phyloP scores from a whole-genome alignment of 2,113 vertebrate species.

The Empidonax alnorum region DNA sequence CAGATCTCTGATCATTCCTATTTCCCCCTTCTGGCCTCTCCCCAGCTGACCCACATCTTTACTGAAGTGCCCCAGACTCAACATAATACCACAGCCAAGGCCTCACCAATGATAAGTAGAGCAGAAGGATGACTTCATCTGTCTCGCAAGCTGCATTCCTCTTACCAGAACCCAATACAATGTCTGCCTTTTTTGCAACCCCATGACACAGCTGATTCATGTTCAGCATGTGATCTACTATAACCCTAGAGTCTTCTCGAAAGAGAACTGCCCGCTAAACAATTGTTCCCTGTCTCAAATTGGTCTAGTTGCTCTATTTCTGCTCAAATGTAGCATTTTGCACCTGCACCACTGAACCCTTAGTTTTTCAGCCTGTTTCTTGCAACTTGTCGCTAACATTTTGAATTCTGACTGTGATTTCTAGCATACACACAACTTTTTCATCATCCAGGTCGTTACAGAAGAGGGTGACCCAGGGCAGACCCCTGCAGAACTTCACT shows the following conservation, averaged over 20 bases:
- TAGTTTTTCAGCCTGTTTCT: background rate
- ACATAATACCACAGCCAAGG: background rate
- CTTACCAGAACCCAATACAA: slow-evolving; percentile 40
- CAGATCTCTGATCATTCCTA: background rate
- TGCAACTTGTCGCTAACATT: background rate
- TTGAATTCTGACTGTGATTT: background rate
- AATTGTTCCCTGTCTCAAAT: background rate
- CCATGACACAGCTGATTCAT: slow-evolving; percentile 51
- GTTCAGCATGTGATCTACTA: slow-evolving; percentile 49
- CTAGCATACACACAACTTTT: background rate
- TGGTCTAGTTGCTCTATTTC: background rate
- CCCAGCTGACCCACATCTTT: background rate
- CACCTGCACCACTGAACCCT: background rate
- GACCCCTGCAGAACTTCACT: background rate
- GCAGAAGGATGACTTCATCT: slow-evolving; percentile 60
- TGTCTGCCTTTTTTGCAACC: slow-evolving; percentile 50
- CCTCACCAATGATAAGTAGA: slow-evolving; percentile 12
- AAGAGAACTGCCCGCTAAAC: slow-evolving; percentile 43
- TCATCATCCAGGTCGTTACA: background rate
- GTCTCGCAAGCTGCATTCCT: slow-evolving; percentile 38
- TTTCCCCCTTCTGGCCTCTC: background rate
- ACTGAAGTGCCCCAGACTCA: slow-evolving; percentile 9
- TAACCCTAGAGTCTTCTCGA: slow-evolving; percentile 29
- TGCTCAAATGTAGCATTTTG: background rate
- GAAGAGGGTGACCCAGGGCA: background rate